Conservation (phyloP, 64 coral and sea anemone species). For the Platygyra sinensis region DNA sequence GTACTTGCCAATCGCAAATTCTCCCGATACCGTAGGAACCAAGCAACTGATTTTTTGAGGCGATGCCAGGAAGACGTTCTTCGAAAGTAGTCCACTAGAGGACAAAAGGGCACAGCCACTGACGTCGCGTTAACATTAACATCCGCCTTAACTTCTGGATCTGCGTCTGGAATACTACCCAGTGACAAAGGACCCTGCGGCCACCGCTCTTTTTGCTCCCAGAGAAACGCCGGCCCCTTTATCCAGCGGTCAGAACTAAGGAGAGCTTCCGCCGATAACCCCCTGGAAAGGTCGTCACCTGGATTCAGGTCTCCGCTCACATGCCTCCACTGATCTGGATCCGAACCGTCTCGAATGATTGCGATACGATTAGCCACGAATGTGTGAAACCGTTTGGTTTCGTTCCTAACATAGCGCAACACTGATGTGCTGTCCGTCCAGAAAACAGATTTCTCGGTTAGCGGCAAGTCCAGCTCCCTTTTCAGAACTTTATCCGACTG, state of each 20-base stretch:
- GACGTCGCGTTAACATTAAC: too few species aligned
- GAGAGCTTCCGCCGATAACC: slow-evolving; percentile 7
- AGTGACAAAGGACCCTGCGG: not conserved
- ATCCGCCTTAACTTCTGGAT: slow-evolving; percentile 2
- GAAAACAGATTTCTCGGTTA: not conserved
- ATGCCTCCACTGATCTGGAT: slow-evolving; percentile 47
- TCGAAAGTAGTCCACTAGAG: not conserved
- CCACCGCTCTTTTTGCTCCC: not conserved
- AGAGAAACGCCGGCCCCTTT: slow-evolving; percentile 38
- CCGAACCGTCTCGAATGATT: slow-evolving; percentile 8
- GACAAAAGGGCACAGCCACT: too few species aligned
- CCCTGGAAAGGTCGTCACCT: slow-evolving; percentile 38
- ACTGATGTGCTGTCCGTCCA: slow-evolving; percentile 52
- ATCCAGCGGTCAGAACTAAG: not conserved
- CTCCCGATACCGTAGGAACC: not conserved
- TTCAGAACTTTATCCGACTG: slow-evolving; percentile 16
- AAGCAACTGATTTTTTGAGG: slow-evolving; percentile 25
- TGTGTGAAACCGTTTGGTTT: slow-evolving; percentile 31
- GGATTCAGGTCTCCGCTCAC: slow-evolving; percentile 12
- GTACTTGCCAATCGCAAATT: not conserved
- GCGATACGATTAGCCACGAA: slow-evolving; percentile 34
- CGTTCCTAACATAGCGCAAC: slow-evolving; percentile 38
- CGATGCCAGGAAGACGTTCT: slow-evolving; percentile 23
- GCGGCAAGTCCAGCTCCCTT: not conserved
- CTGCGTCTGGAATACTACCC: not conserved